phyloP scores from a whole-genome alignment of 1,140 invertebrate species.

The Papilio dardanus region DNA sequence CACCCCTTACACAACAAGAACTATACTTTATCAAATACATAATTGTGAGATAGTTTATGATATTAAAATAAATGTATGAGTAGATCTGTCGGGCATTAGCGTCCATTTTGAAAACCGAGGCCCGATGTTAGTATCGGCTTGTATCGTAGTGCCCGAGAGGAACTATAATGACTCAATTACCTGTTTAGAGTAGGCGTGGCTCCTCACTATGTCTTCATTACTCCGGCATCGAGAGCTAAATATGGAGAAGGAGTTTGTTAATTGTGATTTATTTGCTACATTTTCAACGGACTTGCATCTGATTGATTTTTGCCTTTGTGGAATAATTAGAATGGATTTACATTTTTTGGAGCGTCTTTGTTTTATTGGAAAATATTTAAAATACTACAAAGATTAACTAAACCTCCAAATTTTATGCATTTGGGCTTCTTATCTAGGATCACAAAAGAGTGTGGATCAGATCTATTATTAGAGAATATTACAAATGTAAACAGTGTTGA shows the following conservation, averaged over 20 bases:
- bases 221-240: constrained; percentile 45
- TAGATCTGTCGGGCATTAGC: constrained; percentile 38
- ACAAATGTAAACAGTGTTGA: no score
- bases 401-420: no score
- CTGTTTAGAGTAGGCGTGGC: constrained; percentile 74
- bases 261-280: background rate
- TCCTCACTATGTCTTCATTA: constrained; percentile 76
- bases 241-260: constrained; percentile 53
- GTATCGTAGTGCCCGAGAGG: constrained; percentile 59
- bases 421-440: no score
- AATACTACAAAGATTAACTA: no score
- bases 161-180: constrained; percentile 79
- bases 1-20: no score
- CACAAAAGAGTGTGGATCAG: no score
- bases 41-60: constrained; percentile 8
- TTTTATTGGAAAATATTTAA: no score
- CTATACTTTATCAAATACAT: constrained; percentile 3
- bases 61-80: constrained; percentile 28
- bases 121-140: constrained; percentile 57
- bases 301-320: background rate
- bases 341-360: no score
- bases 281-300: no score
- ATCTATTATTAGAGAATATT: no score
- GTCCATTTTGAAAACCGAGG: constrained; percentile 53
- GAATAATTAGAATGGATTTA: no score